phyloP scores from a whole-genome alignment of 2,797 vertebrate species.

The Pseudomugil tenellus region DNA sequence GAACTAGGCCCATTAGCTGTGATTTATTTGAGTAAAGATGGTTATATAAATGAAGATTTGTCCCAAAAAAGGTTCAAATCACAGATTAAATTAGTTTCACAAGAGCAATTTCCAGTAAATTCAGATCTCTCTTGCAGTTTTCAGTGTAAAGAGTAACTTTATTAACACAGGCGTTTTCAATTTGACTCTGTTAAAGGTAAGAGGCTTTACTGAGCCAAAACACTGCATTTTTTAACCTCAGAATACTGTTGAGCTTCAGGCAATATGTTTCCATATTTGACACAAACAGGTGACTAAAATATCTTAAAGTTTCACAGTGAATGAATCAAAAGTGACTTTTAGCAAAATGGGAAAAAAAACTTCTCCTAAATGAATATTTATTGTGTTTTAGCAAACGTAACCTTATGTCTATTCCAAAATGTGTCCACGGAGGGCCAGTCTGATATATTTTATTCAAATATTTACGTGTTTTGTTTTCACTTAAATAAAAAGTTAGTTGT shows the following conservation, averaged over 20 bases:
- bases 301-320: neutral
- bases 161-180: too few relatives aligned
- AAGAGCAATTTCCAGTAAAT: constrained; percentile 11
- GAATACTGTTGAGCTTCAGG: neutral
- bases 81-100: constrained; percentile 16
- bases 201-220: too few relatives aligned
- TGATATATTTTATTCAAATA: neutral
- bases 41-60: neutral
- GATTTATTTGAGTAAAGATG: constrained; percentile 10
- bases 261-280: neutral
- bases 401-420: neutral
- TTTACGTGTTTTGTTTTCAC: neutral
- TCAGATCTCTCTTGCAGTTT: constrained; percentile 8
- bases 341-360: neutral
- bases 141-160: too few relatives aligned
- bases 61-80: neutral
- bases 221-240: too few relatives aligned
- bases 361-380: neutral
- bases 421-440: neutral
- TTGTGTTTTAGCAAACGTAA: neutral
- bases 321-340: neutral
- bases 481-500: neutral
- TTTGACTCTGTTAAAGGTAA: constrained; percentile 5
- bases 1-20: neutral
- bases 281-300: neutral